Evolutionary conservation across 2,113 vertebrate species (phyloP).

Genomic region (Sinocyclocheilus anophthalmus): DNA sequence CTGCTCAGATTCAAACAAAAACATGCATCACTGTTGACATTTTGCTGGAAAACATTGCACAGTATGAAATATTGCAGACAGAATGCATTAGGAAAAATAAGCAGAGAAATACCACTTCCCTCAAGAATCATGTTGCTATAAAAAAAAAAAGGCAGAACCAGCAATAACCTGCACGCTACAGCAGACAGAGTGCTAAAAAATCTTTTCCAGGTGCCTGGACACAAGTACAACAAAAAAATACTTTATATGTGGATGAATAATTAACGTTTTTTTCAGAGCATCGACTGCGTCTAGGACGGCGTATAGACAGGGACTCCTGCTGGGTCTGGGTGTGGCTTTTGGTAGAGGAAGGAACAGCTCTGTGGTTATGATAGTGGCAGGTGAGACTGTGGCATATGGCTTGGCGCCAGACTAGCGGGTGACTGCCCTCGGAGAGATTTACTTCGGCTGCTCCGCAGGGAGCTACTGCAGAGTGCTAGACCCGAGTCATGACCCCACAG

Average conservation of each 20-base stretch:
- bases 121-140: slow-evolving; percentile 22
- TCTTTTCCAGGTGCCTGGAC: no score
- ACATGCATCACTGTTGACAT: slow-evolving; percentile 22
- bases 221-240: no score
- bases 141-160: no score
- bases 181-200: no score
- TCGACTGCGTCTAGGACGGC: background rate
- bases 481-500: slow-evolving; percentile 25
- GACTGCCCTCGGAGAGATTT: slow-evolving; percentile 52
- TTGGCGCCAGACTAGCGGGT: slow-evolving; percentile 59
- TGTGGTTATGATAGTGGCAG: slow-evolving; percentile 27
- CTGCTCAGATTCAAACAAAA: background rate
- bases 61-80: slow-evolving; percentile 30
- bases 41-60: background rate
- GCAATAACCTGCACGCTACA: slow-evolving; percentile 32
- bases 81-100: slow-evolving; percentile 43
- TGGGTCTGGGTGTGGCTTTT: slow-evolving; percentile 29
- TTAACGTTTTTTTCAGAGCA: slow-evolving; percentile 57
- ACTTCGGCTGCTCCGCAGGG: slow-evolving; percentile 31
- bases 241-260: slow-evolving; percentile 63
- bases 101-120: slow-evolving; percentile 45
- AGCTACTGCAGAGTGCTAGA: slow-evolving; percentile 19
- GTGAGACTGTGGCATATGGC: slow-evolving; percentile 66
- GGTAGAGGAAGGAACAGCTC: background rate
- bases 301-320: background rate